Evolutionary conservation across 2,113 vertebrate species (phyloP), one percentile per base, ranked within the genome.

Genomic region (Azemiops feae): DNA sequence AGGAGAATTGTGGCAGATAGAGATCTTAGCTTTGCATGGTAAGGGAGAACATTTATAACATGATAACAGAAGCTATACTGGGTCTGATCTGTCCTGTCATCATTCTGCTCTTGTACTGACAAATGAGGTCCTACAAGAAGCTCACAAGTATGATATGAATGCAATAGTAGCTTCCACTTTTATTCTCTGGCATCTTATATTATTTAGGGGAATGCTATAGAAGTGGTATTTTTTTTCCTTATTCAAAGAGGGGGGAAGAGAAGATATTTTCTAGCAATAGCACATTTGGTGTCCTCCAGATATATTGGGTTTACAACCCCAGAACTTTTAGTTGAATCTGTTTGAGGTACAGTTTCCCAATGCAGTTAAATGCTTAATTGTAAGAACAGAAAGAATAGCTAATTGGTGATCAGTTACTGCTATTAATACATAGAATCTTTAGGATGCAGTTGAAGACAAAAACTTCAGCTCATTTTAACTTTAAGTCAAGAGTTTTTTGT

Each of bases 371-470:
- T 39, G 69, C 6, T 0, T 20, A 94, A 92, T 85, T 20, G 86
- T 81, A 54, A 58, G n/a, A 93, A 89, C 23, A 18, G 50, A 18
- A 27, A 93, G 54, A 34, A 55, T 10, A 87, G 23, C 53, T 50
- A 50, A 50, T 50, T 1, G 87, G 64, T 93, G 55, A 55, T 94
- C 95, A 95, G 95, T 95, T 95, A 92, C 50, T 57, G 8, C 23
- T 54, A 93, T 43, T 55, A 27, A 93, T 91, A 96, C 92, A 95
- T 53, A 92, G 85, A 57, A 95, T 22, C 1, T 92, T 45, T 60
- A 64, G 45, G 5, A 39, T 64, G 91, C 85, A 52, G 11, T 57
- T 2, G 25, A 55, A 89, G 87, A 81, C 60, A 89, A 89, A 92
- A 89, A 16, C 92, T 81, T 57, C 87, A 89, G 87, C 34, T 43